Base-by-base conservation (phyloP, 2,797 vertebrate species). In the Orestias chungarensis region DNA sequence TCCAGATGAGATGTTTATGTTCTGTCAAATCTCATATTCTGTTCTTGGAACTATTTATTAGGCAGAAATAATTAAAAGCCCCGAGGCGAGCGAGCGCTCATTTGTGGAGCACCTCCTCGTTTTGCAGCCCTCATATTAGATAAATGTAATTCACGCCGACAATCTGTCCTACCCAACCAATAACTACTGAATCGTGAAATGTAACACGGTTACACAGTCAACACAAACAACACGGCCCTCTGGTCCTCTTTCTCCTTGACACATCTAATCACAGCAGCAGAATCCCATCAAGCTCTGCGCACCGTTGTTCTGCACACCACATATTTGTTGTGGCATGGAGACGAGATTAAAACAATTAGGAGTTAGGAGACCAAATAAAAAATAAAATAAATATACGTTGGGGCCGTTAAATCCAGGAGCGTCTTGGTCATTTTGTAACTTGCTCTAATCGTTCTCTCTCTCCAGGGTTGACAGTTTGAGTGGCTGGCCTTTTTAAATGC, bases 401-500 rank as follows among this genome's bases (percentile, higher is more conserved):
- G 64, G 64, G 81, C 79, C 64, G 76, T 70, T 27, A 25, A 59
- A 54, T 33, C 29, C 31, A 66, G 81, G 83, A 65, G 59, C 64
- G 66, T 73, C 5, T 70, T 44, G 67, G 85, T 74, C 80, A 61
- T 64, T 75, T 78, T 62, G 70, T 20, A 61, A 76, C 77, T 66
- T 25, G 69, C 79, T 86, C 82, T 77, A 62, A 73, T 82, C 81
- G 62, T n/a, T n/a, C 44, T 75, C 65, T 81, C 67, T 68, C 75
- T 74, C 29, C 44, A 38, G 78, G 70, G 66, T 73, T 71, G 79
- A 83, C 84, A 86, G 82, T 68, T 81, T 83, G 70, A 77, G 62
- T 42, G 61, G 71, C 70, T n/a, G 40, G 68, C 72, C 59, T 77
- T 82, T 89, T 86, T 82, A 85, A 89, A 93, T 89, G 80, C 75